Base-by-base conservation (phyloP, 2,797 vertebrate species). In the Sebastes trivittatus region DNA sequence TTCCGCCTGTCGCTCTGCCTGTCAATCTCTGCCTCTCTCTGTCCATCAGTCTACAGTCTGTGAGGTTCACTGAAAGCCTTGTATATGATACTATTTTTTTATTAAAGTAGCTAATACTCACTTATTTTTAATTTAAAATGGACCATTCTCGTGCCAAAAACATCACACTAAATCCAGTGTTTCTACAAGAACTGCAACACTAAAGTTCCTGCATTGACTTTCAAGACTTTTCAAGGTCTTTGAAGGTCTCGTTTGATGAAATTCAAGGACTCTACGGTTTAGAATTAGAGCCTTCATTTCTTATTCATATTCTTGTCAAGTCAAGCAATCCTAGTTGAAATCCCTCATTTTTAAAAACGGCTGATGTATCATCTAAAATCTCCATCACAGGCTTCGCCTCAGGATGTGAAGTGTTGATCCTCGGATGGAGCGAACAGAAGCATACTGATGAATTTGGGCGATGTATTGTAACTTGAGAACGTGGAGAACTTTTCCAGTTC, bases 301-400 rank as follows among this genome's bases (percentile, higher is more conserved):
- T 81, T 64, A 71, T 86, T 84, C 58, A 75, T 67, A 42, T 29
- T 85, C 68, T 30, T 20, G 9, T 72, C 65, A 59, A 73, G 76
- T 72, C 1, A 2, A 58, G 32, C 18, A 75, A 38, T 58, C 46
- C 56, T 32, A 49, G 27, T 56, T 75, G 25, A 82, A 80, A 76
- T 56, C 63, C 25, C 65, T 75, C n/a, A 11, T 75, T 60, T 82
- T 56, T 38, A 38, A 56, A 81, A 73, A 59, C 29, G 8, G 32
- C 66, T 58, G 81, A 74, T 20, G 65, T 16, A 23, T 77, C 55
- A 59, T 75, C 66, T 62, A 18, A 72, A 67, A 38, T 62, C 68
- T 88, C 68, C 71, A 67, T 71, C 67, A 38, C 68, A 76, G 79
- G 55, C 42, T 66, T 72, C 11, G 52, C 83, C 69, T 70, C 72